Evolutionary conservation across 2,113 vertebrate genomes (phyloP), one percentile per base, ranked within the genome.

Genomic region (Vulpes lagopus): DNA sequence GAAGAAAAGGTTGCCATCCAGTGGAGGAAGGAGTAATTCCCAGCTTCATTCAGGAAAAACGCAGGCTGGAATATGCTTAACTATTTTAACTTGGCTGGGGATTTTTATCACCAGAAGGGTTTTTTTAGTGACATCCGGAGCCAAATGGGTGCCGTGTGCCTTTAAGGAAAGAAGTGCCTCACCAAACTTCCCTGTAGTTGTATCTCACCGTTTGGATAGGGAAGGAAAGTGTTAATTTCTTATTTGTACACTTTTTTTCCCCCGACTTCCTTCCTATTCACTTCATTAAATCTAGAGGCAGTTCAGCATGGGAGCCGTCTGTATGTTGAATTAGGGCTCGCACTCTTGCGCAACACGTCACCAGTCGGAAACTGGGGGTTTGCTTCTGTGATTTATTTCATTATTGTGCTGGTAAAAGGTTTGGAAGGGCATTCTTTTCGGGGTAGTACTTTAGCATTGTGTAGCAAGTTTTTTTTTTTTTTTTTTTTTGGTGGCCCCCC

Each of bases 291-390:
- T 98, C 81, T 97, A 97, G 98, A 98, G 97, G 97, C 96, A 94
- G 98, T 97, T 98, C 95, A 95, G 97, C 97, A 97, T 98, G 96
- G 97, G 98, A 98, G 96, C 98, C 98, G 97, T 98, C 85, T 98
- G 97, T 98, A 82, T 98, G 97, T 97, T 98, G 97, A 98, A 98
- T 98, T 98, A 98, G 98, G 98, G 98, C 51, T 91, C 98, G 89
- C 62, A 94, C 85, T 98, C 95, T 98, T n/a, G 57, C 96, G 96
- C 94, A 98, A 92, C 94, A 97, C 98, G 94, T 98, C 98, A 98
- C 98, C 98, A 98, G 86, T 98, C 97, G 98, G 97, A 96, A 98
- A 80, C 96, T 98, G 96, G 98, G 98, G 97, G 98, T 99, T 97
- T 98, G 82, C 98, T 96, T 98, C 98, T 98, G 96, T 96, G 97